These are phyloP conservation scores for Hypotaenidia okinawae DNA, from an alignment of 2,797 vertebrate genomes.

Conservation along the genomic window DNA sequence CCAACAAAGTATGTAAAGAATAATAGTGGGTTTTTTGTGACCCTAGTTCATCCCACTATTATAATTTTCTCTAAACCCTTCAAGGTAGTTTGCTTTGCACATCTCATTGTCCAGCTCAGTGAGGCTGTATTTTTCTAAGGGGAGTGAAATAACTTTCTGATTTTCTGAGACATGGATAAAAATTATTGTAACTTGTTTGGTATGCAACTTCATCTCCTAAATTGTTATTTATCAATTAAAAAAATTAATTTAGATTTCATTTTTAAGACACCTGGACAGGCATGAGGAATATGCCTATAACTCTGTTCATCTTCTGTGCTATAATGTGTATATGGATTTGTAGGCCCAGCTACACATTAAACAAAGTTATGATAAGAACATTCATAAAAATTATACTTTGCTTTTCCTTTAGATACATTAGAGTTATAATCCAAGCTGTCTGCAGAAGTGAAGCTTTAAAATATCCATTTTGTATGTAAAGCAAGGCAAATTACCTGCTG, in stretches of 20 bases:
- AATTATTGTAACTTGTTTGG: neutral
- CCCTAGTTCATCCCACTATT: neutral
- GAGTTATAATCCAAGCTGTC: neutral
- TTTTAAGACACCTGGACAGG: neutral
- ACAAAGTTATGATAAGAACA: neutral
- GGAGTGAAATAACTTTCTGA: neutral
- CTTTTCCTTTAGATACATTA: neutral
- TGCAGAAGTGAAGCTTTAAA: neutral
- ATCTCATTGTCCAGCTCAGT: neutral
- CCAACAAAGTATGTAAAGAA: neutral
- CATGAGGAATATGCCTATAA: neutral
- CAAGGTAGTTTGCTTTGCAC: neutral
- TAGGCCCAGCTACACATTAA: neutral
- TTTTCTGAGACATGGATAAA: neutral
- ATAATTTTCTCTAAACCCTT: neutral
- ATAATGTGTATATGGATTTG: neutral
- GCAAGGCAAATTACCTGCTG: neutral
- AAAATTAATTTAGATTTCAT: neutral
- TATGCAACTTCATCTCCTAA: neutral
- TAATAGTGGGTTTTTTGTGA: neutral
- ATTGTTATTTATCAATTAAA: neutral
- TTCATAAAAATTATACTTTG: neutral
- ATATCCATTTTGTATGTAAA: neutral
- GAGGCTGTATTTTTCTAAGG: neutral
- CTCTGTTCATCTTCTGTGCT: neutral